Conservation (phyloP, 2,888 invertebrate genomes). For the Meganola albula region DNA sequence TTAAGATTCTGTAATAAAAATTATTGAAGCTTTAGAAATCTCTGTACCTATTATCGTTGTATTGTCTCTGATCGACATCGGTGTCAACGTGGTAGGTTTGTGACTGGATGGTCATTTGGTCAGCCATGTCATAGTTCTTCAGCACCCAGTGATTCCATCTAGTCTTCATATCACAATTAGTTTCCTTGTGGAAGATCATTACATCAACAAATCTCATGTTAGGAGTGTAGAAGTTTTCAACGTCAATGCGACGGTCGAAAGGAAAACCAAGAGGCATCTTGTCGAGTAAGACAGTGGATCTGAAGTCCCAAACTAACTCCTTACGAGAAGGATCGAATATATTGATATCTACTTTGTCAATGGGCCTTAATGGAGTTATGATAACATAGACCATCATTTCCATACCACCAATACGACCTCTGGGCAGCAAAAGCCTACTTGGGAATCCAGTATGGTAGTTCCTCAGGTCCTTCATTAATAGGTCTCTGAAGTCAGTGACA, state of each 20-base stretch:
- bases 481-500: conserved; percentile 58
- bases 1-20: no score
- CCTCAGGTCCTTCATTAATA: conserved; percentile 50
- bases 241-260: conserved; percentile 81
- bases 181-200: conserved; percentile 79
- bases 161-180: conserved; percentile 62
- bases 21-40: no score
- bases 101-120: conserved; percentile 40
- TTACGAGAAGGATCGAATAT: conserved; percentile 65
- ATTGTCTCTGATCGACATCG: conserved; percentile 31
- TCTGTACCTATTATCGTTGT: no score
- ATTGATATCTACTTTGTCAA: conserved; percentile 53
- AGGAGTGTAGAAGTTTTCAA: conserved; percentile 78
- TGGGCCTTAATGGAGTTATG: conserved; percentile 72
- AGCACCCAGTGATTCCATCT: conserved; percentile 61
- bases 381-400: conserved; percentile 81
- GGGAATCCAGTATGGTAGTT: conserved; percentile 82
- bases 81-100: conserved; percentile 48
- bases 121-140: conserved; percentile 49
- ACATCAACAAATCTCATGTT: conserved; percentile 83
- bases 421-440: conserved; percentile 83
- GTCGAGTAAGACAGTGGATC: conserved; percentile 72
- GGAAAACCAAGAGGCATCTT: conserved; percentile 84
- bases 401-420: conserved; percentile 82
- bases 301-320: conserved; percentile 56